Evolutionary conservation across 2,797 vertebrate genomes (phyloP).

Genomic region (Champsocephalus gunnari): DNA sequence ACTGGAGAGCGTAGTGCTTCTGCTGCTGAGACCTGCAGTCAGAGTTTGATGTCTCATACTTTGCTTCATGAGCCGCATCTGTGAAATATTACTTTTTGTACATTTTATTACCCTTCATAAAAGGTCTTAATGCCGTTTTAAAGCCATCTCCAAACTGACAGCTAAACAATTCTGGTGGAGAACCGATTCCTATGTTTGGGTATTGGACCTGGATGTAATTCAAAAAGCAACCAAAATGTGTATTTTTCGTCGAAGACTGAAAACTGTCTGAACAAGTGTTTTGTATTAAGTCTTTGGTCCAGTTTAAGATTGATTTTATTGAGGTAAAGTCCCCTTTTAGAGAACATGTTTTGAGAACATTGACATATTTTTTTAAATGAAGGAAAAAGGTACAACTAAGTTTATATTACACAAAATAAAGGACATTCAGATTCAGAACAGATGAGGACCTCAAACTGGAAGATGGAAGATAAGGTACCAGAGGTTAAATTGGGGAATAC

Average conservation of each 20-base stretch:
- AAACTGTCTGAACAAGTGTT: background rate
- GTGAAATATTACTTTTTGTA: background rate
- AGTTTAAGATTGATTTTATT: background rate
- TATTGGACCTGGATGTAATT: background rate
- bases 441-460: background rate
- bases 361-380: background rate
- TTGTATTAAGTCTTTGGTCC: background rate
- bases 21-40: constrained; percentile 1
- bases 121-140: constrained; percentile 1
- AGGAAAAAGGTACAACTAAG: background rate
- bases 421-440: background rate
- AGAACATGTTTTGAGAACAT: background rate
- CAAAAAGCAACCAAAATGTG: background rate
- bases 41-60: background rate
- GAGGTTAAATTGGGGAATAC: background rate
- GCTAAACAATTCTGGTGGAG: background rate
- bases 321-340: background rate
- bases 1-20: background rate
- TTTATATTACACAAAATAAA: too few relatives aligned
- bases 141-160: background rate
- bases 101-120: background rate
- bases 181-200: background rate
- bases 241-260: background rate
- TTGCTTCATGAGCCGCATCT: background rate
- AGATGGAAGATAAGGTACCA: background rate